Base-by-base conservation (phyloP, 2,888 invertebrate genomes). In the Drosophila suboccidentalis region DNA sequence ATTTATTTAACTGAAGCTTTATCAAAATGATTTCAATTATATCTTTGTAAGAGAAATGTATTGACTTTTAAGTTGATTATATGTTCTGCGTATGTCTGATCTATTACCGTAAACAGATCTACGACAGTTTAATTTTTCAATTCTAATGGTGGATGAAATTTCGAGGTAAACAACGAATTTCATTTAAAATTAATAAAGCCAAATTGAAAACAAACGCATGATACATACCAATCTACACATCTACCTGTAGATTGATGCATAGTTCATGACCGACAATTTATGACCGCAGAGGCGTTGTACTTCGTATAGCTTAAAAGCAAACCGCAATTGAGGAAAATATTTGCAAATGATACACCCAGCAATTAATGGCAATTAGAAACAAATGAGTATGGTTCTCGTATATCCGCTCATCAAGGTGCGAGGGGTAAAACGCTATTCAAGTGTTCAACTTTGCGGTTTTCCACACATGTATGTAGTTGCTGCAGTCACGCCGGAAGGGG, bases 351-450 rank as follows among this genome's bases (percentile, higher is more conserved):
- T 69, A 68, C 60, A 62, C 50, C 66, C 66, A 47, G 62, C 82
- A 83, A 83, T 83, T 83, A 83, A 62, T 69, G 47, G 41, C 81
- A 83, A 89, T 83, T 89, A 89, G 54, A 64, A 71, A 75, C 54
- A 61, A 67, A 63, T 51, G 46, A 55, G 38, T 19, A 22, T 17
- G n/a, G 36, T 54, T 22, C 68, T 19, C 49, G 19, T 19, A 26
- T 34, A 47, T 29, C 19, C 22, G 34, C 11, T 0, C 0, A 49
- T 38, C 4, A 32, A 32, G 38, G 29, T 13, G 5, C 6, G 32
- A 13, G 5, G 26, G 29, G 1, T 19, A 8, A 29, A 29, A 29
- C 29, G 8, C 5, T 39, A 44, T 17, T 55, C 22, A 15, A 34
- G 44, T 51, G 67, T 70, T 57, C 70, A 53, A 80, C 58, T 53